Conservation (phyloP, 2,113 vertebrate species). For the Anarhynchus alexandrinus region DNA sequence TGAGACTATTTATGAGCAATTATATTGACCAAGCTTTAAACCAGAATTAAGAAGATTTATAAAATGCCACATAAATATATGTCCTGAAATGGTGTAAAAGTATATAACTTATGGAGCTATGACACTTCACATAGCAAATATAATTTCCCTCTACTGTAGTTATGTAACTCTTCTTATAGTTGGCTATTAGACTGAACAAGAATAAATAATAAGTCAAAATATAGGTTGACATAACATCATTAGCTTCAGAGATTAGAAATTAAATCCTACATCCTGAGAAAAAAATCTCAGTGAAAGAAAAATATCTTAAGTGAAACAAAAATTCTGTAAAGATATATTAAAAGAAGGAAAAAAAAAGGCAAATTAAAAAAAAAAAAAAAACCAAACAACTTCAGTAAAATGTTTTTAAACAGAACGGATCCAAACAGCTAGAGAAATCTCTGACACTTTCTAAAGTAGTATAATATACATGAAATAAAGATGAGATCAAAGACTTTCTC, state of each 20-base stretch:
- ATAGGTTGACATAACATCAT: background rate
- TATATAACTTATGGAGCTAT: background rate
- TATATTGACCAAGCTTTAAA: background rate
- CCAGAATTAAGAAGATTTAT: background rate
- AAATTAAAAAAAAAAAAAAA: background rate
- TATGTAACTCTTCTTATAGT: background rate
- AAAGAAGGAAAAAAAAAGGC: background rate
- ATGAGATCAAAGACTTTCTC: background rate
- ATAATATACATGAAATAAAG: background rate
- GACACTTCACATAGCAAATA: background rate
- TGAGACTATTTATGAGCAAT: background rate
- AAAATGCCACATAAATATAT: background rate
- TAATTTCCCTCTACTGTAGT: background rate
- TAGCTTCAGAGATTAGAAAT: background rate
- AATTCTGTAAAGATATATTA: no score
- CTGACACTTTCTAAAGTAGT: background rate
- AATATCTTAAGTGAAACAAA: background rate
- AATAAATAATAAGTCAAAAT: background rate
- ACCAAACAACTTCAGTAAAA: background rate
- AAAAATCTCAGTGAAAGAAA: background rate
- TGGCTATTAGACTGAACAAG: background rate
- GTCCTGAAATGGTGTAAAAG: background rate
- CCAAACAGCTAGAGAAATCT: background rate
- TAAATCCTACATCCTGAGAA: background rate
- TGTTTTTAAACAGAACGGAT: background rate